Evolutionary conservation across 2,888 invertebrate genomes (phyloP).

Genomic region (Operophtera brumata): DNA sequence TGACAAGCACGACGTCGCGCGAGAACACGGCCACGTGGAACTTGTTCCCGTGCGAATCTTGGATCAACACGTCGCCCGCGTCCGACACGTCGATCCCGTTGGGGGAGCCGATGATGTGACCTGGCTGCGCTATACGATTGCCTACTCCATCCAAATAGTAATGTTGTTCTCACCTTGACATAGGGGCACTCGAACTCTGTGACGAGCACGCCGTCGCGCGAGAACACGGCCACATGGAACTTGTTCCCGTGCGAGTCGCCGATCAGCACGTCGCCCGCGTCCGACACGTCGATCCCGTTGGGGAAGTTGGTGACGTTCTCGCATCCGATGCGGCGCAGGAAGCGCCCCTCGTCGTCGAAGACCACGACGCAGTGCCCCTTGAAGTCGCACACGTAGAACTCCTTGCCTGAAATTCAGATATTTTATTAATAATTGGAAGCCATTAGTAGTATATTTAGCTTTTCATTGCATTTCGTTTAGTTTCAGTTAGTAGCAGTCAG

Average conservation of each 20-base stretch:
- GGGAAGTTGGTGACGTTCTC: conserved; percentile 98
- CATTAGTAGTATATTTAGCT: too few relatives aligned
- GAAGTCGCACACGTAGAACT: conserved; percentile 98
- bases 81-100: neutral
- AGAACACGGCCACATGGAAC: conserved; percentile 98
- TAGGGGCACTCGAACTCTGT: conserved; percentile 98
- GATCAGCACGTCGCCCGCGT: conserved; percentile 97
- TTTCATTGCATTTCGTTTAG: too few relatives aligned
- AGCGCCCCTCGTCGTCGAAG: conserved; percentile 95
- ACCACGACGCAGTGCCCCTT: conserved; percentile 99
- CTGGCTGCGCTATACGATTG: too few relatives aligned
- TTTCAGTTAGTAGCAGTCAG: too few relatives aligned
- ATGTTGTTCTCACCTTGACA: conserved; percentile 86
- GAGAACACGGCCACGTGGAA: conserved; percentile 1
- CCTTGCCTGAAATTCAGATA: conserved; percentile 83
- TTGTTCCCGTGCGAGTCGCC: conserved; percentile 99
- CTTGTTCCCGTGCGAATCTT: neutral
- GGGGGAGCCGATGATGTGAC: neutral
- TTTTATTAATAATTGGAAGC: neutral
- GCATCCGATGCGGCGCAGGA: conserved; percentile 95
- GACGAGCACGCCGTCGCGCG: conserved; percentile 91
- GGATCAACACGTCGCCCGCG: neutral
- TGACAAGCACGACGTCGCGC: conserved; percentile 58
- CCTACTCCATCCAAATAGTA: too few relatives aligned
- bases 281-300: conserved; percentile 98